A percentile compares a stretch with the other conserved stretches of the same genome.
phyloP scores from a whole-genome alignment of 2,113 vertebrate species.

The Eublepharis macularius region DNA sequence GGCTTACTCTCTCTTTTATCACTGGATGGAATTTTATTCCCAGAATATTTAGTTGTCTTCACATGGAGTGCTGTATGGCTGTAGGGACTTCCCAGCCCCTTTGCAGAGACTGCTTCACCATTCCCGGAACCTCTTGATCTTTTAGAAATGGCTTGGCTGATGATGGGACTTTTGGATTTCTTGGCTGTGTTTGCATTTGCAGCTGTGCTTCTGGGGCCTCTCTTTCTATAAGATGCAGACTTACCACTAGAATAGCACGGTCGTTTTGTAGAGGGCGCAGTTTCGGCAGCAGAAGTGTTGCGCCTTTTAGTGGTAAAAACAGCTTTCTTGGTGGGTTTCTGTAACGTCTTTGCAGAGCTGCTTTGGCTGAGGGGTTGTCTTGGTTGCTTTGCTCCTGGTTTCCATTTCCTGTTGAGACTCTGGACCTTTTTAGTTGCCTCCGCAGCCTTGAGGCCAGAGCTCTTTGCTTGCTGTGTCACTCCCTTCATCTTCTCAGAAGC shows the following conservation, averaged over 20 bases:
- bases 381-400: neutral
- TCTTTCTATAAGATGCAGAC: neutral
- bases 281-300: neutral
- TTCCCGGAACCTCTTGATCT: neutral
- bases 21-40: neutral
- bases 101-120: neutral
- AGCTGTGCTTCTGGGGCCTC: neutral
- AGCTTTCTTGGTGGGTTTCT: neutral
- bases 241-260: neutral
- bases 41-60: neutral
- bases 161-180: neutral
- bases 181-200: neutral
- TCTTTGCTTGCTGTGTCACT: neutral
- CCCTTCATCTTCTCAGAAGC: neutral
- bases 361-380: neutral
- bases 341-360: neutral
- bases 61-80: neutral
- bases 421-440: neutral
- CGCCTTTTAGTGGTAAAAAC: neutral
- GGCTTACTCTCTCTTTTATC: neutral
- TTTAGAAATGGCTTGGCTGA: neutral
- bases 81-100: neutral
- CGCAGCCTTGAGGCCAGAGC: neutral
- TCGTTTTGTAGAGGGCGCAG: neutral
- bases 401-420: neutral